Conservation (phyloP, 2,797 vertebrate genomes). For the Pipistrellus pygmaeus region DNA sequence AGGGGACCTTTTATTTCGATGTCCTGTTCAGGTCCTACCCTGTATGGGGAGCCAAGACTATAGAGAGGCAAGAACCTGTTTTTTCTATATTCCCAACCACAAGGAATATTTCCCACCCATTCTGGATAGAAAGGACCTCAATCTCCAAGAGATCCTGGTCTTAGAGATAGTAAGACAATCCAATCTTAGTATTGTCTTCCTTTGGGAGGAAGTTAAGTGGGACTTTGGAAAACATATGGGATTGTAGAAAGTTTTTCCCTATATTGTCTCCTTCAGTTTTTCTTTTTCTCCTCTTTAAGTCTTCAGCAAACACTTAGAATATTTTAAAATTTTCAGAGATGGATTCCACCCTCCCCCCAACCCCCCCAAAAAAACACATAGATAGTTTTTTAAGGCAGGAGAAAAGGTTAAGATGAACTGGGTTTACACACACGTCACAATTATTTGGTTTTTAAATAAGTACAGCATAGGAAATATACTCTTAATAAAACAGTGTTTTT, state of each 20-base stretch:
- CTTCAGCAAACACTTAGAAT: conserved; percentile 27
- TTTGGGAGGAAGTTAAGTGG: background rate
- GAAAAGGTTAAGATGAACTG: background rate
- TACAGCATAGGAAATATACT: background rate
- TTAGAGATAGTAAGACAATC: background rate
- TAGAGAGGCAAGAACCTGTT: background rate
- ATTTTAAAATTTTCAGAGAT: conserved; percentile 52
- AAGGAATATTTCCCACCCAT: background rate
- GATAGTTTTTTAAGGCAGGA: background rate
- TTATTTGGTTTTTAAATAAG: conserved; percentile 13
- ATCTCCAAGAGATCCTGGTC: background rate
- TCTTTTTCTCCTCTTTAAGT: background rate
- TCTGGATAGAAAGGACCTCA: background rate
- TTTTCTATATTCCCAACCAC: background rate
- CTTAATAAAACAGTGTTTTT: background rate
- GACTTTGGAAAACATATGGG: background rate
- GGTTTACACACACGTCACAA: background rate
- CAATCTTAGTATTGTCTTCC: background rate
- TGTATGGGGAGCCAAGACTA: background rate
- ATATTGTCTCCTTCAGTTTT: background rate
- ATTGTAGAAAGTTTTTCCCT: background rate
- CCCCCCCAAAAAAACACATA: background rate
- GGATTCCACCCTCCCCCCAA: background rate
- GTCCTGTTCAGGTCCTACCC: background rate
- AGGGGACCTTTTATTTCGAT: background rate